These are phyloP conservation scores for Drosophila austrosaltans DNA, from an alignment of 2,888 invertebrate genomes.

Conservation along the genomic window DNA sequence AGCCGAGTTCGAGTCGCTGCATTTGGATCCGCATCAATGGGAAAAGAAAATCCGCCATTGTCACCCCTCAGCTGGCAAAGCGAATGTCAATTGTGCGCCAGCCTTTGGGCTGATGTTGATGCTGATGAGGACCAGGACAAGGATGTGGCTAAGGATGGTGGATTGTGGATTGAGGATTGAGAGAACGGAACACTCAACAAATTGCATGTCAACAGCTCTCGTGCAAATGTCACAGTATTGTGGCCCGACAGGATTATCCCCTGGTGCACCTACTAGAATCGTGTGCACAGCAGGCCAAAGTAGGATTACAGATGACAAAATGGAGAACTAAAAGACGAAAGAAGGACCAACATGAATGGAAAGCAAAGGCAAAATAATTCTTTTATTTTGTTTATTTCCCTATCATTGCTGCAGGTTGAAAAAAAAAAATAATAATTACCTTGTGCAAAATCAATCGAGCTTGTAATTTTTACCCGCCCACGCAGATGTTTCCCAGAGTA, in stretches of 20 bases:
- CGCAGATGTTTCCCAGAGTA: constrained; percentile 39
- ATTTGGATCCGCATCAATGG: constrained; percentile 57
- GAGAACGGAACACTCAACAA: constrained; percentile 61
- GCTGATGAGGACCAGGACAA: background rate
- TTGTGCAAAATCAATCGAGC: constrained; percentile 72
- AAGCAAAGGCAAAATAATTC: constrained; percentile 3
- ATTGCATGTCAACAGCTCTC: constrained; percentile 75
- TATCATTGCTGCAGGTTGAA: constrained; percentile 38
- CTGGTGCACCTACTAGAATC: constrained; percentile 45
- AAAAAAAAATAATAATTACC: constrained; percentile 37
- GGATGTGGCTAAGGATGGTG: constrained; percentile 18
- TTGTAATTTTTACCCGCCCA: constrained; percentile 64
- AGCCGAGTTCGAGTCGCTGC: constrained; percentile 60
- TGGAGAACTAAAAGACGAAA: constrained; percentile 7
- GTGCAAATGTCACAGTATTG: constrained; percentile 53
- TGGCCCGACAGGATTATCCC: constrained; percentile 63
- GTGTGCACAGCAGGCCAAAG: constrained; percentile 24
- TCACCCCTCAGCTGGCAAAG: constrained; percentile 52
- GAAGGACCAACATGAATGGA: background rate
- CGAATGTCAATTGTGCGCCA: constrained; percentile 70
- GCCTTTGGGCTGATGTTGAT: constrained; percentile 30
- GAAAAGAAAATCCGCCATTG: constrained; percentile 59
- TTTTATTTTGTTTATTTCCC: constrained; percentile 30
- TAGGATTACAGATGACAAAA: constrained; percentile 45
- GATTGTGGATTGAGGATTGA: constrained; percentile 38